Conservation (phyloP, 2,113 vertebrate genomes). For the Myrmecophaga tridactyla region DNA sequence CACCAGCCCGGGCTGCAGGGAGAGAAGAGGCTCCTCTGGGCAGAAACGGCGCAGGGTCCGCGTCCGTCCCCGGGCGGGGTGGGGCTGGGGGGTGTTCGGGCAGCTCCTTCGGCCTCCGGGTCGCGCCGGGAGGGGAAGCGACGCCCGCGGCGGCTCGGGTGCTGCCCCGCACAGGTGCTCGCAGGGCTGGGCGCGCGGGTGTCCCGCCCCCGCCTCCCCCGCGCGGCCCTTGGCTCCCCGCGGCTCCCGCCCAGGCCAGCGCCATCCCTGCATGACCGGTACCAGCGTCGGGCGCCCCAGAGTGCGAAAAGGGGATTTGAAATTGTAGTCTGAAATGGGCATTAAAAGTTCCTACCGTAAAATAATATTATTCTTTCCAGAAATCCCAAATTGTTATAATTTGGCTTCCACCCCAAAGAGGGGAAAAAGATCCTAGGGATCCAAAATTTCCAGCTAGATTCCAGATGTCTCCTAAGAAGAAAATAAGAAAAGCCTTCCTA, state of each 20-base stretch:
- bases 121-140: neutral
- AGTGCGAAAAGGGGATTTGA: slow-evolving; percentile 58
- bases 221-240: too few relatives aligned
- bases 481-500: neutral
- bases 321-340: slow-evolving; percentile 60
- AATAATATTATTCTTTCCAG: slow-evolving; percentile 68
- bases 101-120: neutral
- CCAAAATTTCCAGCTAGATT: slow-evolving; percentile 44
- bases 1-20: too few relatives aligned
- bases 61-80: too few relatives aligned
- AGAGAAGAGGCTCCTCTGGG: too few relatives aligned
- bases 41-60: too few relatives aligned
- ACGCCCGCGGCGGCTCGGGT: too few relatives aligned
- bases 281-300: slow-evolving; percentile 27
- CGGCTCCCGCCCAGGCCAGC: too few relatives aligned
- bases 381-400: slow-evolving; percentile 63
- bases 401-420: slow-evolving; percentile 51
- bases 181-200: too few relatives aligned
- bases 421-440: neutral
- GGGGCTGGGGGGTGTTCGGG: too few relatives aligned
- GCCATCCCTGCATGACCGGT: slow-evolving; percentile 52
- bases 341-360: slow-evolving; percentile 57
- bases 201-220: too few relatives aligned
- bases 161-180: too few relatives aligned
- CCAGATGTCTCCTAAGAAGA: slow-evolving; percentile 46